Percentiles rank a stretch among this genome's conserved stretches.
These are phyloP conservation scores for Orchesella cincta DNA, from an alignment of 1,140 invertebrate species.

Conservation along the genomic window DNA sequence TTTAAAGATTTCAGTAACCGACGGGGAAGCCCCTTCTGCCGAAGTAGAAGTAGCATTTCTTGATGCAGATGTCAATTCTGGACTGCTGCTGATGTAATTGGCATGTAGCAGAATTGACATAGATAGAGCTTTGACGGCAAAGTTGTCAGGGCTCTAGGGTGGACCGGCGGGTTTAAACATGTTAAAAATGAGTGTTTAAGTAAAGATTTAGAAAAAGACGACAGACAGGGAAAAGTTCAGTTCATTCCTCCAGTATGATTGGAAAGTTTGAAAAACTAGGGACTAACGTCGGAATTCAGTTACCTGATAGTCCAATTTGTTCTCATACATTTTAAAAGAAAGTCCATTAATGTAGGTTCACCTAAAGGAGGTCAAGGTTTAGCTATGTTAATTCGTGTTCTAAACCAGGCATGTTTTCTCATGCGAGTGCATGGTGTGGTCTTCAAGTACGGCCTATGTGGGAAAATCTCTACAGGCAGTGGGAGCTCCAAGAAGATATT, in stretches of 20 bases:
- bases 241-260: too few relatives aligned
- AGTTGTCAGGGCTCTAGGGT: too few relatives aligned
- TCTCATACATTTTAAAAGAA: background rate
- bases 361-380: too few relatives aligned
- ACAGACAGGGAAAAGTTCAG: too few relatives aligned
- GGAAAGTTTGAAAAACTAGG: too few relatives aligned
- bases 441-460: constrained; percentile 29
- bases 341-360: too few relatives aligned
- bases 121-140: too few relatives aligned
- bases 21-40: background rate
- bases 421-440: constrained; percentile 30
- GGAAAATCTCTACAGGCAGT: constrained; percentile 31
- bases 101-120: too few relatives aligned
- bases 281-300: constrained; percentile 1
- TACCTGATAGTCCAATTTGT: constrained; percentile 29
- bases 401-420: background rate
- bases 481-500: constrained; percentile 33
- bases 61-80: constrained; percentile 34
- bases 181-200: too few relatives aligned
- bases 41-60: constrained; percentile 27
- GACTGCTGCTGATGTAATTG: constrained; percentile 30
- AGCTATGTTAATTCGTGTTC: too few relatives aligned
- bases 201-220: too few relatives aligned
- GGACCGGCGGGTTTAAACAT: too few relatives aligned
- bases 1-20: constrained; percentile 14